phyloP scores from a whole-genome alignment of 2,113 vertebrate genomes.

The Isichthys henryi region DNA sequence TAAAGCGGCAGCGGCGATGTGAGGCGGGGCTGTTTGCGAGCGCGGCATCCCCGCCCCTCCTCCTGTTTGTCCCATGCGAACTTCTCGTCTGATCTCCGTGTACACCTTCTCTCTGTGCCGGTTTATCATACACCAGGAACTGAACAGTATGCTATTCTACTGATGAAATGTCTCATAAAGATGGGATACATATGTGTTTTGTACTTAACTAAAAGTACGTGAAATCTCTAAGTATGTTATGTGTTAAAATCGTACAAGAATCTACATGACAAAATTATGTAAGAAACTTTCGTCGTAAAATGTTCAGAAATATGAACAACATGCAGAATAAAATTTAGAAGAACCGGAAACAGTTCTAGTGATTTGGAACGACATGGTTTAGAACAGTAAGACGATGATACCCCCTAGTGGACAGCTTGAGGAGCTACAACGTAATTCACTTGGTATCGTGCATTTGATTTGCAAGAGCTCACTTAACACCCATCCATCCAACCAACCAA shows the following conservation, averaged over 20 bases:
- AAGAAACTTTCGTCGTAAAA: not conserved
- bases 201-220: not conserved
- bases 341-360: not conserved
- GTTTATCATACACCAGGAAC: not conserved
- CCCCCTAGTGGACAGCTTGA: not conserved
- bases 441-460: not conserved
- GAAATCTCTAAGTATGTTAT: not conserved
- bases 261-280: not conserved
- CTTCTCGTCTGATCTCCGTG: not conserved
- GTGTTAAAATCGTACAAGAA: not conserved
- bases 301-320: not conserved
- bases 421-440: not conserved
- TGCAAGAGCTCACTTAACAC: not conserved
- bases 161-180: not conserved
- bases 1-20: conserved; percentile 39
- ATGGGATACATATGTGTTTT: not conserved
- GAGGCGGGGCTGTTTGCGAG: conserved; percentile 25
- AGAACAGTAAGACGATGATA: not conserved
- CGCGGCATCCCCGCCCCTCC: not conserved
- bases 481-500: too few relatives aligned
- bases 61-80: not conserved
- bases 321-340: not conserved
- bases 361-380: not conserved
- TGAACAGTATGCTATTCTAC: not conserved
- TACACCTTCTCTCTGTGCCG: not conserved